Base-by-base conservation (phyloP, 2,797 vertebrate genomes). In the Monodelphis domestica region DNA sequence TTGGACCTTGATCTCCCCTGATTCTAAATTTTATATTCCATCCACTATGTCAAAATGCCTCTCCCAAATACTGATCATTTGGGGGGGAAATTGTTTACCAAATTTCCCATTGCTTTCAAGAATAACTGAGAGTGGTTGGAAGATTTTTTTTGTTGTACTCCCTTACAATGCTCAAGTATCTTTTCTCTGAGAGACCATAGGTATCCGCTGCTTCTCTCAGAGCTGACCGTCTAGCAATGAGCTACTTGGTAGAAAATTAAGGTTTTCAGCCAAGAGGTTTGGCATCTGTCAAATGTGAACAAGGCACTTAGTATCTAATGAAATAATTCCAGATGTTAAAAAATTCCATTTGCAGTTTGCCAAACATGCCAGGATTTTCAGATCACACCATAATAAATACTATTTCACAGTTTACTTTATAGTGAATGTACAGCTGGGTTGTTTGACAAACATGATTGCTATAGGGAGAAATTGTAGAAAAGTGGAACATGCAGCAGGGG, bases 271-370 rank as follows among this genome's bases (percentile, higher is more conserved):
- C 63, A 63, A 26, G 91, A 94, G 3, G 38, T 70, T 89, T 29
- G 87, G 91, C 88, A 70, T 53, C 93, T 96, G 91, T 92, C 93
- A 96, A 92, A 59, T 53, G 33, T 95, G 95, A 96, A 95, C 96
- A 89, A 89, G 89, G 12, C 87, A 94, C 5, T 78, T 96, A 94
- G 94, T 95, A 96, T 0, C 12, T 90, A 95, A 88, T 91, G 96
- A 96, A 93, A 94, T 29, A 28, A 0, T 0, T 91, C 90, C 96
- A 95, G 0, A 2, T n/a, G 89, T 89, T 90, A 90, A 95, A 93
- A 95, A 57, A 91, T 91, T 97, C 96, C 97, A 90, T 90, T 84
- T 94, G 93, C 84, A 90, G 63, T 96, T 57, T 91, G 97, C 96
- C 90, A 28, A 87, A 10, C 21, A 63, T 90, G 95, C 95, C 95